Percentiles rank a stretch among this genome's conserved stretches.
Evolutionary conservation across 2,113 vertebrate species (phyloP).

Genomic region (Myrmecophaga tridactyla): DNA sequence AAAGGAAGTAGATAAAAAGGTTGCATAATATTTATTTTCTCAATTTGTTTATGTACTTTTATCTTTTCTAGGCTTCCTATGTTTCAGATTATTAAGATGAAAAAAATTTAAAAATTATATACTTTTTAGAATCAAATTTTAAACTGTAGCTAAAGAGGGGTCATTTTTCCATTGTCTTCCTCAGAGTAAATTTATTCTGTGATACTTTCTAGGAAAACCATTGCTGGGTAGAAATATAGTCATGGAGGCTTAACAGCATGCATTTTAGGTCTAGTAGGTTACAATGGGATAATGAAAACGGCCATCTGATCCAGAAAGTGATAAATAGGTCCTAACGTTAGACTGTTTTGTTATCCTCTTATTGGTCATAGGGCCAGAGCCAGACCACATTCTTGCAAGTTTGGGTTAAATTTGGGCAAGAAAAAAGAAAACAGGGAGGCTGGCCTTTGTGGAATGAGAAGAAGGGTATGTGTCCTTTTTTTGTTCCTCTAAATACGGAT

Average conservation of each 20-base stretch:
- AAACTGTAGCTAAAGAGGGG: background rate
- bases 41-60: background rate
- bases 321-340: background rate
- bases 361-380: background rate
- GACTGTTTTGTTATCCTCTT: background rate
- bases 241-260: background rate
- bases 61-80: background rate
- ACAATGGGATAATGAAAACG: background rate
- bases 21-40: background rate
- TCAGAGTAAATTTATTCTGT: background rate
- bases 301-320: background rate
- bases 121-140: background rate
- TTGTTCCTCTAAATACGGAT: background rate
- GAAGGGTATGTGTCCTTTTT: background rate
- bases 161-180: background rate
- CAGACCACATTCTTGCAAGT: background rate
- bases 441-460: background rate
- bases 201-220: constrained; percentile 44
- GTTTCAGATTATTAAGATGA: background rate
- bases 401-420: background rate
- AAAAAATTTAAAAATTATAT: background rate
- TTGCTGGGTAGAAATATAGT: background rate
- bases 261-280: background rate
- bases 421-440: background rate
- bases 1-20: background rate